Base-by-base conservation (phyloP, 35 echinoderm and acorn worm genomes). In the Patiria miniata region DNA sequence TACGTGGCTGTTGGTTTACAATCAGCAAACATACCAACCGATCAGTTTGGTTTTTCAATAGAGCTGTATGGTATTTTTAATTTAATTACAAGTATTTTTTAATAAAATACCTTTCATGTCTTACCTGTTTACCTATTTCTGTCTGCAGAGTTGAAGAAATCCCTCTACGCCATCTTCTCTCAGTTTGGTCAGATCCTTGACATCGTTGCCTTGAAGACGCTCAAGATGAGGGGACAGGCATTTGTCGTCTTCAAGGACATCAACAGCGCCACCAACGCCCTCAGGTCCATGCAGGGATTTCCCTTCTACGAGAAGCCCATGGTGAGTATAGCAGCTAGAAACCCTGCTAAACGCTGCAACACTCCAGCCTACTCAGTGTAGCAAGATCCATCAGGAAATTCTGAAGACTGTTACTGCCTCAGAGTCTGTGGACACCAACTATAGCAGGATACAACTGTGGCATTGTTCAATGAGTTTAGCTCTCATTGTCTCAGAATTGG, bases 281-380 rank as follows among this genome's bases (percentile, higher is more conserved):
- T 99, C 5, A 85, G 96, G 17, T 99, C 96, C 17, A 99, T 99
- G 96, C 96, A 99, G 60, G 96, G 96, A 19, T 99, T 99, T 51
- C 96, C 96, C 19, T 99, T 99, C 65, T 98, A 98, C 22, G 95
- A 98, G 36, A 98, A 98, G 50, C 95, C 95, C 61, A 94, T 98
- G 95, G 95, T 97, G 60, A 85, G 81, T 80, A 12, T 58, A n/a
- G 0, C 37, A 38, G 18, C 12, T 47, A 6, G 12, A 4, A 47
- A 6, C 12, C 42, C 12, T 47, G 42, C 12, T 47, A 47, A 47
- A 47, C 42, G 4, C 42, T 47, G n/a, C n/a, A n/a, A n/a, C n/a
- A n/a, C n/a, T n/a, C n/a, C n/a, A n/a, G n/a, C n/a, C n/a, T n/a
- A n/a, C n/a, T n/a, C n/a, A n/a, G n/a, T n/a, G n/a, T n/a, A n/a